Base-by-base conservation (phyloP, 1,140 invertebrate genomes). In the Oryzaephilus surinamensis region DNA sequence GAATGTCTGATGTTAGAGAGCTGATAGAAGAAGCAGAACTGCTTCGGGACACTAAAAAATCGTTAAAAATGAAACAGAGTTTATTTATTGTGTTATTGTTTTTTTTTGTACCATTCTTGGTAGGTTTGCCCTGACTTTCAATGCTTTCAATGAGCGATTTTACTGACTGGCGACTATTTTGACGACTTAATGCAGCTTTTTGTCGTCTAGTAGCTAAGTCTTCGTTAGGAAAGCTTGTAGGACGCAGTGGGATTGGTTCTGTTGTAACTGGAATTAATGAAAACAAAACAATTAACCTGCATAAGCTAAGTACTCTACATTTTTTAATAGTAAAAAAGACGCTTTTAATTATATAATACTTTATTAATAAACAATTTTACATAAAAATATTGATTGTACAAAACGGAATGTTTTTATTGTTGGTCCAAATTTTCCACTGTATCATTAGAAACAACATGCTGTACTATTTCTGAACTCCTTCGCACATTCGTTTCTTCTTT, bases 141-240 rank as follows among this genome's bases (percentile, higher is more conserved):
- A 94, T 91, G 45, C 83, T 86, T 52, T 90, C 84, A 37, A 94
- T 91, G 3, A 94, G 64, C 29, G 80, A 85, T 59, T 90, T 90
- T 1, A 94, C 89, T 0, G 85, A 89, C 3, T 89, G 66, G 20
- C 84, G 73, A 15, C 81, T 84, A 51, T 85, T 83, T 59, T 84
- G 81, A 0, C 81, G 69, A 29, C 64, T 69, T 23, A 77, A 63
- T 17, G 64, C 70, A 11, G 69, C 64, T 55, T 78, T 78, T 30
- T 58, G 68, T 32, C 76, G 62, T 40, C 76, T 10, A 8, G 69
- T 62, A 2, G 71, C 64, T 46, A 76, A 66, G 47, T 79, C 75
- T 15, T 58, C 57, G 12, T 43, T 45, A 15, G 54, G 51, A 38
- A 59, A 61, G 36, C 46, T 58, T 2, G 48, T 50, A 1, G 58